Base-by-base conservation (phyloP, 1,140 invertebrate genomes). In the Hylaeus volcanicus region DNA sequence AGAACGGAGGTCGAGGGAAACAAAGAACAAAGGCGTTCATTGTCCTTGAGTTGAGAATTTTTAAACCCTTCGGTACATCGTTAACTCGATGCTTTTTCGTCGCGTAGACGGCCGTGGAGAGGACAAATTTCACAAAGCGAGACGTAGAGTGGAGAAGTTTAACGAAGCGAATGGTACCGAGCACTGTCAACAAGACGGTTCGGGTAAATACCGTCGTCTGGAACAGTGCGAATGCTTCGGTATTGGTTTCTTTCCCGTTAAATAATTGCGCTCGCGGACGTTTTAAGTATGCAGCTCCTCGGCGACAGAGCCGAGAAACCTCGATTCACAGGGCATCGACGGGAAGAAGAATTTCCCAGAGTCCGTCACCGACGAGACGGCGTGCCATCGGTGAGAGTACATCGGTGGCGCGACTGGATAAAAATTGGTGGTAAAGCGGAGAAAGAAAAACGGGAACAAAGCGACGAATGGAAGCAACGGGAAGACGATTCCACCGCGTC, bases 401-500 rank as follows among this genome's bases (percentile, higher is more conserved):
- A 26, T 26, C 26, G 26, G 26, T 26, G 26, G 26, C 26, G 26
- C 26, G 26, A 26, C 26, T 26, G 55, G 12, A 56, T 14, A 41
- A 58, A 55, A 75, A n/a, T 15, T 11, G 3, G 14, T 41, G 3
- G 26, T 45, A 45, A 5, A 41, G n/a, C 37, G n/a, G 39, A 45
- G 53, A 15, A 56, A 55, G 53, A 58, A 8, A 48, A n/a, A 4
- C 55, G 26, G 39, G 8, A n/a, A n/a, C 14, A 39, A 63, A 77
- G 41, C 3, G 14, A 64, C 9, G 41, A 37, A 69, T 37, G 15
- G 37, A 72, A 60, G 11, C n/a, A 43, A 15, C 26, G 51, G 41
- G 77, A 61, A 53, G 56, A 53, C 37, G 12, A 63, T 72, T 78
- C 41, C 56, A 4, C 56, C 75, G 56, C 39, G 75, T 71, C 77